A percentile compares a stretch with the other conserved stretches of the same genome.
phyloP scores from a whole-genome alignment of 2,888 invertebrate species.

The Ennomos quercinarius region DNA sequence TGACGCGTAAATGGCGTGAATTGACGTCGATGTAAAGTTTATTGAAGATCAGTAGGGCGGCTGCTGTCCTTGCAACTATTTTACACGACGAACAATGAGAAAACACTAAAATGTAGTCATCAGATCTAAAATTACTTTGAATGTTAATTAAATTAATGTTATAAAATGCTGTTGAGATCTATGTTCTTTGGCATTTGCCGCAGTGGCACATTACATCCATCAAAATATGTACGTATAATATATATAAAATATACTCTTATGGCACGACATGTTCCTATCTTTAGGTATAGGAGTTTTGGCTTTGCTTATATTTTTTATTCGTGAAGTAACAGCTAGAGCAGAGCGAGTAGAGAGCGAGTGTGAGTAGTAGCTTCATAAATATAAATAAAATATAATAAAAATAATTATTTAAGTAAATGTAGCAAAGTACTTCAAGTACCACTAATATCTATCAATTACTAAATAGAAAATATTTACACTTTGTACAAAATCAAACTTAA shows the following conservation, averaged over 20 bases:
- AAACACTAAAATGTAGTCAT: slow-evolving; percentile 21
- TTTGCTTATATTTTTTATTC: background rate
- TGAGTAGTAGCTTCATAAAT: too few species aligned
- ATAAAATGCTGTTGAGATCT: slow-evolving; percentile 43
- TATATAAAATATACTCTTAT: slow-evolving; percentile 7
- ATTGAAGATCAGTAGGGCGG: too few species aligned
- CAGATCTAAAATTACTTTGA: slow-evolving; percentile 25
- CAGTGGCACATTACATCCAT: slow-evolving; percentile 22
- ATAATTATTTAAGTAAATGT: too few species aligned
- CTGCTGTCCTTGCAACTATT: background rate
- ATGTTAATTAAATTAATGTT: slow-evolving; percentile 9
- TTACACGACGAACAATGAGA: slow-evolving; percentile 7
- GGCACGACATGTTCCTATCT: slow-evolving; percentile 8
- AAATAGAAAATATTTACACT: too few species aligned
- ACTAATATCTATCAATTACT: too few species aligned
- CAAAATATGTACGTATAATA: background rate
- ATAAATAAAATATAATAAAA: too few species aligned
- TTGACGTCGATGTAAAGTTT: too few species aligned
- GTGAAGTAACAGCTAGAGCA: background rate
- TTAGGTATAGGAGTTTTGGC: slow-evolving; percentile 5
- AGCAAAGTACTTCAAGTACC: too few species aligned
- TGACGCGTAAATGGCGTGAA: too few species aligned
- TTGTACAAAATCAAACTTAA: too few species aligned
- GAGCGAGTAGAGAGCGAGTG: too few species aligned
- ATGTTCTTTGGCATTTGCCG: slow-evolving; percentile 35